phyloP scores from a whole-genome alignment of 2,797 vertebrate genomes.

The Philypnodon macrostomus region DNA sequence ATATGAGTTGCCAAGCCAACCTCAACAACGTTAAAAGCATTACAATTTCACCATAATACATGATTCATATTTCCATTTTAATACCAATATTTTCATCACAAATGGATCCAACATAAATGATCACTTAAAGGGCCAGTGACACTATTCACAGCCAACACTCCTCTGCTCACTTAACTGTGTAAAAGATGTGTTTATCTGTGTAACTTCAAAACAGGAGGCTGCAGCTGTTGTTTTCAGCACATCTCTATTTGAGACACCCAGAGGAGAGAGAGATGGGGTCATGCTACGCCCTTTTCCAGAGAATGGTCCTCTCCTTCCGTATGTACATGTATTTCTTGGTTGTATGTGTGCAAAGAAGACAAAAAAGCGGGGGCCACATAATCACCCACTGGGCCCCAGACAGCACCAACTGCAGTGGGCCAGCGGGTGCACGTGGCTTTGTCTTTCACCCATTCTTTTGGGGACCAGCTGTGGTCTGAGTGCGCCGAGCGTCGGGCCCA shows the following conservation, averaged over 20 bases:
- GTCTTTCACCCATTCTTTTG: constrained; percentile 77
- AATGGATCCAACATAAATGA: background rate
- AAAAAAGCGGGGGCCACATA: constrained; percentile 39
- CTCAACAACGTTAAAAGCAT: too few relatives aligned
- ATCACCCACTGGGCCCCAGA: constrained; percentile 69
- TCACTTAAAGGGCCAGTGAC: constrained; percentile 1
- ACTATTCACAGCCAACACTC: constrained; percentile 1
- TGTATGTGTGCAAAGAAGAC: constrained; percentile 22
- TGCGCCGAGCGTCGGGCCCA: constrained; percentile 59
- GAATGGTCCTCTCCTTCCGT: constrained; percentile 37
- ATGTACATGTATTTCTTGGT: constrained; percentile 28
- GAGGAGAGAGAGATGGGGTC: constrained; percentile 61
- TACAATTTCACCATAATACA: too few relatives aligned
- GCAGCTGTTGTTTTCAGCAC: constrained; percentile 71
- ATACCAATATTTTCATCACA: constrained; percentile 12
- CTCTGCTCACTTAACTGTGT: constrained; percentile 19
- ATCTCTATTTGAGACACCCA: constrained; percentile 54
- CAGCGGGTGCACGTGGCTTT: constrained; percentile 80
- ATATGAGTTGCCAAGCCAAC: too few relatives aligned
- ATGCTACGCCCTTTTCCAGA: constrained; percentile 30
- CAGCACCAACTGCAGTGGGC: constrained; percentile 69
- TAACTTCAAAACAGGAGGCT: constrained; percentile 55
- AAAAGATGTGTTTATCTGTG: constrained; percentile 45
- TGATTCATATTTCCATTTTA: too few relatives aligned
- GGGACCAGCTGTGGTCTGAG: constrained; percentile 84